Evolutionary conservation across 2,113 vertebrate species (phyloP), one percentile per base, ranked within the genome.

Genomic region (Grus americana): DNA sequence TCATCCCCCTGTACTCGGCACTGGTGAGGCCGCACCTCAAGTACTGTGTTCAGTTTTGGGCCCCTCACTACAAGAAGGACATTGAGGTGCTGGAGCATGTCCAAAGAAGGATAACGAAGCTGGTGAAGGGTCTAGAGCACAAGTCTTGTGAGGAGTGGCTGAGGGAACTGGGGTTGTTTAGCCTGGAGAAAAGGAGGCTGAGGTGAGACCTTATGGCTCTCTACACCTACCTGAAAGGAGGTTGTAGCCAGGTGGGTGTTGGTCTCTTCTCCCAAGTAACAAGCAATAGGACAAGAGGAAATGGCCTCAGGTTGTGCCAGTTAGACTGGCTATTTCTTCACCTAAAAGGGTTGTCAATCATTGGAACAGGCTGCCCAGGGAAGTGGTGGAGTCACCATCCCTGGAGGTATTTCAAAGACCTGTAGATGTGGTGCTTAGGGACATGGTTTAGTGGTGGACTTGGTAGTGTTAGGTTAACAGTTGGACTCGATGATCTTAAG

Each of bases 1-100:
- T n/a, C 0, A 3, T 30, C 2, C 12, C 15, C 46, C 26, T 42
- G 26, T 18, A 32, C 13, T 70, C 0, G 1, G 32, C 14, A 6
- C 14, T 61, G 40, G 40, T 79, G 55, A 71, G 34, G 18, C 47
- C 2, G 0, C 13, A 32, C 26, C 12, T 46, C 1, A 1, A 63
- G 7, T 44, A 10, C 26, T 32, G 52, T 15, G 36, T 42, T 23
- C 32, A 19, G 22, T 61, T 79, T 40, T 61, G 74, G 55, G 23
- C 9, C 11, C 17, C n/a, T 50, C 22, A 22, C 18, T n/a, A 22
- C 23, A n/a, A 27, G 54, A 50, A 40, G 4, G 44, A 71, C 13
- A 22, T 11, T 17, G n/a, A 34, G 10, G 17, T 32, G 10, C 54
- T 79, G 55, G 10, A 32, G 5, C 0, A 38, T 38, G 3, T 79